Evolutionary conservation across 2,113 vertebrate species (phyloP).

Genomic region (Dicrurus megarhynchus): DNA sequence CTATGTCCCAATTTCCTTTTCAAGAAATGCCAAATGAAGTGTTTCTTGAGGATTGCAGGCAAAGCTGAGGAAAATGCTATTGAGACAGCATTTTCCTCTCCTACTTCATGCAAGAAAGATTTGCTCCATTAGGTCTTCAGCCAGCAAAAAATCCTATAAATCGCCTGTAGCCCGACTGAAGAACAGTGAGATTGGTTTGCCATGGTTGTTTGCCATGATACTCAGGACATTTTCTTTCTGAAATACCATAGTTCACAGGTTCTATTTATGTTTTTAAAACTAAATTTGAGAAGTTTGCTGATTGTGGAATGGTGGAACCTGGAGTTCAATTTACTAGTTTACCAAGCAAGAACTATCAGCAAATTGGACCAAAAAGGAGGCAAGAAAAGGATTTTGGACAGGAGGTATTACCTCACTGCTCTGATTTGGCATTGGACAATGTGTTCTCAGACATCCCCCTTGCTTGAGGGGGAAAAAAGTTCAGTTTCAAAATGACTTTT

Average conservation of each 20-base stretch:
- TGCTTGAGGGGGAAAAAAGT: background rate
- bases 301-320: background rate
- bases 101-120: background rate
- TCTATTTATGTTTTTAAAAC: slow-evolving; percentile 23
- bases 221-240: slow-evolving; percentile 8
- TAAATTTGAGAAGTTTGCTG: background rate
- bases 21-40: background rate
- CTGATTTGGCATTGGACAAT: background rate
- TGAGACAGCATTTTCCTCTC: background rate
- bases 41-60: background rate
- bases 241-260: slow-evolving; percentile 3
- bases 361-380: background rate
- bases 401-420: background rate
- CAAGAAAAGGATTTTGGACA: background rate
- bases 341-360: background rate
- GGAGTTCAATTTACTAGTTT: background rate
- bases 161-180: background rate
- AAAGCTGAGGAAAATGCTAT: background rate
- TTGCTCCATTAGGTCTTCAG: background rate
- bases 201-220: background rate
- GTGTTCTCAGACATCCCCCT: background rate
- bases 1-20: background rate
- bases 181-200: background rate
- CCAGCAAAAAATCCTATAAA: background rate
- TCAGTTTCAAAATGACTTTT: slow-evolving; percentile 14